Evolutionary conservation across 2,888 invertebrate genomes (phyloP), one percentile per base, ranked within the genome.

Genomic region (Cataglyphis rosenhaueri): DNA sequence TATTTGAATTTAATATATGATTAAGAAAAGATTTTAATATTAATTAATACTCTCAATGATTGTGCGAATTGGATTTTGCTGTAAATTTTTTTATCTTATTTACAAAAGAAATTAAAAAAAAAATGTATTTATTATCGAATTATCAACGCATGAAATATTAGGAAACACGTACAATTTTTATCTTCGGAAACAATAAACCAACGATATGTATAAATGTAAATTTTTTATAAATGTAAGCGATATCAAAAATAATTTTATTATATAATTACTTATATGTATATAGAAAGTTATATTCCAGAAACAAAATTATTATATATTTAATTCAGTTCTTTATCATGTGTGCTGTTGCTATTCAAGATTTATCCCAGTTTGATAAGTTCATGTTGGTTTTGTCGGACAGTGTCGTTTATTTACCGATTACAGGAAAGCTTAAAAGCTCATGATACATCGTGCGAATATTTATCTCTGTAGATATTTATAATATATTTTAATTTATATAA

Each of bases 131-230:
- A 41, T 21, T 18, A 57, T 44, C 15, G 12, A 44, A 71, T 78
- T 78, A 78, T 44, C 78, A 79, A 64, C 78, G 41, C 12, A 32
- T 71, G 78, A 44, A 59, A 79, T 71, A 59, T 35, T 59, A 71
- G 78, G 32, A 59, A 79, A 59, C 21, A n/a, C n/a, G 18, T 15
- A 10, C 12, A 12, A 76, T n/a, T 55, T 55, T 57, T 41, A 68
- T 61, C 76, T 38, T 68, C 6, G 21, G 21, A 76, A 29, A 15
- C 1, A 41, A 48, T 35, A 15, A 15, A 1, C 18, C 18, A 9
- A 64, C 9, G 35, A 48, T 29, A 29, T 18, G 0, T 25, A 52
- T 18, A 25, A 3, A 75, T 3, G 25, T 75, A 10, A 21, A 64
- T 35, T 32, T 12, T 35, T 21, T 18, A 44, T 25, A 21, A 15